phyloP scores from a whole-genome alignment of 2,113 vertebrate genomes.

The Varanus salvator region DNA sequence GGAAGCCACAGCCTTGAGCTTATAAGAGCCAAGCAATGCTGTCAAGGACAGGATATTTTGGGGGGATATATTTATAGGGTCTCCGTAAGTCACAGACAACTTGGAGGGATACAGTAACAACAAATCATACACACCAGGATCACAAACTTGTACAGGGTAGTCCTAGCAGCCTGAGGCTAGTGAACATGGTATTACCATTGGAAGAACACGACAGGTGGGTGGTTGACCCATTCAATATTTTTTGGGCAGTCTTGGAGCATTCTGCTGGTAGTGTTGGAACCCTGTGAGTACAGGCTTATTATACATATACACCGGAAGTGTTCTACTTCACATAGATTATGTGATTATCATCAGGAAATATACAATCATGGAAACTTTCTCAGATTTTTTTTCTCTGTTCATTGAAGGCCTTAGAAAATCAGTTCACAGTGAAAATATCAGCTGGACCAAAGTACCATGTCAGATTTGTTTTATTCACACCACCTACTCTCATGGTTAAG shows the following conservation, averaged over 20 bases:
- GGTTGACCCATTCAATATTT: neutral
- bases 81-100: no score
- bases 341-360: neutral
- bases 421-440: slow-evolving; percentile 22
- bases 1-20: no score
- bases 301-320: neutral
- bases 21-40: no score
- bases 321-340: neutral
- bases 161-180: neutral
- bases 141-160: neutral
- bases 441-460: slow-evolving; percentile 7
- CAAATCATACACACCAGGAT: neutral
- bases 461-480: slow-evolving; percentile 31
- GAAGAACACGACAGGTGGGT: fast-evolving
- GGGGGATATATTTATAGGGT: no score
- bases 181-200: neutral
- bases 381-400: neutral
- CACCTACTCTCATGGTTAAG: slow-evolving; percentile 36
- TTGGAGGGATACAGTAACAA: no score
- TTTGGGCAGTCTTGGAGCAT: neutral
- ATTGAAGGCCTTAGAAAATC: neutral
- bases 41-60: no score
- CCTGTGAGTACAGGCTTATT: neutral
- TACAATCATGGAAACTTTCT: neutral
- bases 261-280: neutral